Evolutionary conservation across 1,140 invertebrate genomes (phyloP), one percentile per base, ranked within the genome.

Genomic region (Drosophila tristis): DNA sequence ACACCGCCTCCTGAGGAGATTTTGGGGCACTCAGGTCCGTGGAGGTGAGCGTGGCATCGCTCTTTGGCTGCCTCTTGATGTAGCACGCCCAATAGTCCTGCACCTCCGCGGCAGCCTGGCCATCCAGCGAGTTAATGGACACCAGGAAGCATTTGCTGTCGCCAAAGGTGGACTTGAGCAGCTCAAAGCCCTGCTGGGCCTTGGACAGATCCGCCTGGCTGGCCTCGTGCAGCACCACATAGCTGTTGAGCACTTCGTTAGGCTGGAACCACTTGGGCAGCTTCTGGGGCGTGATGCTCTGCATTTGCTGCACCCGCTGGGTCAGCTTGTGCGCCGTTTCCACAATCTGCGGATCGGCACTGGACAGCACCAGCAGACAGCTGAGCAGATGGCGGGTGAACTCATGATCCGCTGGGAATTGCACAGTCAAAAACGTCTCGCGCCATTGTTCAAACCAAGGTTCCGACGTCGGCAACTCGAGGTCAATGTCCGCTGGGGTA

Each of bases 391-490:
- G 97, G 87, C 97, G 97, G 0, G 97, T 96, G 90, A 98, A 99
- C 93, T 99, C 98, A 94, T 99, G 98, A 89, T 99, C 98, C 13
- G 97, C 97, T 43, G 97, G 96, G 90, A 96, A 97, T 91, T 98
- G 95, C 2, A 98, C 96, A 86, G 96, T 96, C 16, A 98, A 93
- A 92, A 98, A 99, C 26, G 95, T 96, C 84, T 98, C 97, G 86
- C 98, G 94, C 97, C 98, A 99, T n/a, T 95, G 94, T 91, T 99
- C 98, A 93, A 97, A 99, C 98, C 98, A 99, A n/a, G 97, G 96
- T 31, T 97, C 96, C 4, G 95, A 93, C 23, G 94, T 94, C 75
- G 96, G 96, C 59, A 97, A 93, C 76, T 96, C 94, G 92, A 84
- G 93, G 81, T 53, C 91, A 78, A 75, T 92, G 91, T 93, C 80